Conservation (phyloP, 2,888 invertebrate species). For the Troides oblongomaculatus region DNA sequence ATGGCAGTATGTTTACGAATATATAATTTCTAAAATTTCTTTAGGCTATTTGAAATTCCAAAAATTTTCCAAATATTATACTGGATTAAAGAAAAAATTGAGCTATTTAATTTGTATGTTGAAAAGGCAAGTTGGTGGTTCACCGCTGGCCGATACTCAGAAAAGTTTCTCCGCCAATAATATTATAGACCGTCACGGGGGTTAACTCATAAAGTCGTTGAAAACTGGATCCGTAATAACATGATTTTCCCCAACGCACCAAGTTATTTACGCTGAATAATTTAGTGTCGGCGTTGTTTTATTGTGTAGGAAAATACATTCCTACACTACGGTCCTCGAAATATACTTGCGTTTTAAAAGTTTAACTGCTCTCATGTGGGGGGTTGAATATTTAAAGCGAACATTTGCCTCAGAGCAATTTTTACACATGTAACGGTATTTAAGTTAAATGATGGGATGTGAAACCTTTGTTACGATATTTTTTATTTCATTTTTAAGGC, state of each 20-base stretch:
- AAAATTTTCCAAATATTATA: too few species aligned
- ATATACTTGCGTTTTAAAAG: constrained; percentile 16
- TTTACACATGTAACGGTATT: background rate
- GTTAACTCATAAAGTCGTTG: constrained; percentile 5
- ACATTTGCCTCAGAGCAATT: background rate
- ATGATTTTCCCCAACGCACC: constrained; percentile 1
- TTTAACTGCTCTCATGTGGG: constrained; percentile 1
- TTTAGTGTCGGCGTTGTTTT: constrained; percentile 16
- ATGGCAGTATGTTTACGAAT: too few species aligned
- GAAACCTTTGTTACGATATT: background rate
- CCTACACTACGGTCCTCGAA: constrained; percentile 6
- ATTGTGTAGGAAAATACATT: constrained; percentile 16
- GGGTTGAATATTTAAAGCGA: constrained; percentile 2
- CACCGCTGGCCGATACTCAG: background rate
- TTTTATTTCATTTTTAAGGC: background rate
- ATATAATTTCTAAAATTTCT: too few species aligned
- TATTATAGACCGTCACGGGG: background rate
- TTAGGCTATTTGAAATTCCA: too few species aligned
- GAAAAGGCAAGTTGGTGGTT: background rate
- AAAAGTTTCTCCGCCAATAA: background rate
- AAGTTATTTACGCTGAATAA: constrained; percentile 17
- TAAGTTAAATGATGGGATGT: background rate
- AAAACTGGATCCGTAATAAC: constrained; percentile 14
- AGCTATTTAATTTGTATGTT: background rate
- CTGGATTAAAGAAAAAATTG: too few species aligned